Evolutionary conservation across 2,797 vertebrate species (phyloP), one percentile per base, ranked within the genome.

Genomic region (Hapalemur alaotrensis): DNA sequence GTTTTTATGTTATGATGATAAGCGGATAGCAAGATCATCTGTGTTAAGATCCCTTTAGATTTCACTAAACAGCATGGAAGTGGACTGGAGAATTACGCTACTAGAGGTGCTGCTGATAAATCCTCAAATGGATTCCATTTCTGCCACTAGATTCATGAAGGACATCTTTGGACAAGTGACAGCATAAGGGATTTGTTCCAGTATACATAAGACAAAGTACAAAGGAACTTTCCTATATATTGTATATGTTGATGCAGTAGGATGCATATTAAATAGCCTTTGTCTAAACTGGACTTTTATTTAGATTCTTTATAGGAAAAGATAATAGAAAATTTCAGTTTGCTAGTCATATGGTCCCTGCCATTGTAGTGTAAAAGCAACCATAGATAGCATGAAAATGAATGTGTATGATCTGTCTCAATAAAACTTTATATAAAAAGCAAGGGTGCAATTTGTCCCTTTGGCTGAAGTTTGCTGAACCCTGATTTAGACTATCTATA

Each of bases 11-110:
- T 89, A n/a, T 61, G 12, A 10, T 65, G 61, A 75, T 23, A 87
- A 15, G 20, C 50, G 30, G 52, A 28, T 46, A 96, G 32, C 23
- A 50, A 82, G 59, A 78, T 79, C 65, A 52, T 84, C 8, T 93
- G 18, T 80, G 73, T 73, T 96, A 69, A 65, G 52, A 91, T 78
- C 1, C n/a, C 50, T 70, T 96, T 22, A 54, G 89, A 95, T 84
- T 93, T 78, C 67, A 89, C 43, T 65, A 57, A 93, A 54, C 5
- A 69, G 20, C 22, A 59, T 6, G 0, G 23, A 88, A 88, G 12
- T 85, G 43, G 41, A 83, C 75, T 78, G n/a, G 32, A 57, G n/a
- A 91, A 76, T 89, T 87, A 78, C 32, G 10, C 17, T 94, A 84
- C 86, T 14, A 38, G 23, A 28, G 1, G 12, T 86, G 11, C 22